Base-by-base conservation (phyloP, 2,113 vertebrate genomes). In the Tyto alba region DNA sequence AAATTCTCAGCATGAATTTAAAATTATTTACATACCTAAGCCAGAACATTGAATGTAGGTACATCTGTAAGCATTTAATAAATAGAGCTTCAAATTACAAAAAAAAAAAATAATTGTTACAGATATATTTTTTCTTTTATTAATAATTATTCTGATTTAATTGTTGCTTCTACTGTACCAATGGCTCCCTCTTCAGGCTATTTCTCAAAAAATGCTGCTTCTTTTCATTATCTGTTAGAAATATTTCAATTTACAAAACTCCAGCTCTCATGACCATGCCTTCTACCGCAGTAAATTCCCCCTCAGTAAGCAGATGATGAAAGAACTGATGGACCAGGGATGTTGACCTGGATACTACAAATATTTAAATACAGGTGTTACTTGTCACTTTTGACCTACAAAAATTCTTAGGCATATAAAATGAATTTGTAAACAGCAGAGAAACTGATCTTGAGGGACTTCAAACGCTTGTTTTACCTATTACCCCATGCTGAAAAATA, bases 141-240 rank as follows among this genome's bases (percentile, higher is more conserved):
- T 72, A 85, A 57, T 3, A 87, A 6, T 0, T 2, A 23, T 14
- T 62, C 20, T 64, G 16, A 36, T 30, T 56, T 43, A 76, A 66
- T n/a, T 88, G 48, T n/a, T 68, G 45, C n/a, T 94, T 95, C 55
- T 69, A 7, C 66, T 71, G 69, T 83, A 89, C 20, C 66, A 69
- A 88, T 36, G 81, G 96, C 95, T 96, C 94, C 96, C 95, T 96
- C 96, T 95, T 85, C 94, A 97, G 96, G 87, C 77, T 75, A 2
- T 18, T 64, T 30, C 34, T 75, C n/a, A 85, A 64, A 85, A 50
- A 38, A 29, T 0, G 36, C n/a, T 82, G 55, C 56, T 7, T 72
- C 36, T 76, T 25, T 41, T 32, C 5, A 52, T 64, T 41, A 53
- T 72, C 62, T n/a, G 14, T 40, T 57, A 38, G 9, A 63, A 91